Percentiles rank a stretch among this genome's conserved stretches.
These are phyloP conservation scores for Drosophila kokeensis DNA, from an alignment of 2,888 invertebrate species.

Conservation along the genomic window DNA sequence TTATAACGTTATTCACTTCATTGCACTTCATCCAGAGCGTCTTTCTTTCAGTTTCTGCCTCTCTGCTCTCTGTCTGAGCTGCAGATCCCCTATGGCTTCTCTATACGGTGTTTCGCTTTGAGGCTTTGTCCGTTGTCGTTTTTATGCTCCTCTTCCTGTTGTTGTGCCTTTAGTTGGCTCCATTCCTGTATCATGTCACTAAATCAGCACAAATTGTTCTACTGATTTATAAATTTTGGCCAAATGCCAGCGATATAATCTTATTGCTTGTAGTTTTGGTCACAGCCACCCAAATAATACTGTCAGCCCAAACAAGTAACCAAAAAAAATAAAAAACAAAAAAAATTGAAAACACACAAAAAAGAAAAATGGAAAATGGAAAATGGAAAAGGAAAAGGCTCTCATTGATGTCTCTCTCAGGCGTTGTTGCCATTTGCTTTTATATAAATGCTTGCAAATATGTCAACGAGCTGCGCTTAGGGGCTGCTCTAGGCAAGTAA, in stretches of 20 bases:
- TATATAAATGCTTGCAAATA: conserved; percentile 59
- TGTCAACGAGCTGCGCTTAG: conserved; percentile 47
- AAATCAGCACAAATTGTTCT: conserved; percentile 79
- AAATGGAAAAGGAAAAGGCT: neutral
- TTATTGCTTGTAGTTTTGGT: conserved; percentile 64
- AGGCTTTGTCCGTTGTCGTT: conserved; percentile 17
- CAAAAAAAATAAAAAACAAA: neutral
- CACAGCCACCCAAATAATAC: conserved; percentile 17
- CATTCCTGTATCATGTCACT: conserved; percentile 71
- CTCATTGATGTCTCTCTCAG: conserved; percentile 48
- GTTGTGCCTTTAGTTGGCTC: conserved; percentile 52
- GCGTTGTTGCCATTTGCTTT: conserved; percentile 36
- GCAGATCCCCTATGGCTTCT: conserved; percentile 11
- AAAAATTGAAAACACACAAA: neutral
- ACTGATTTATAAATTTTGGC: conserved; percentile 79
- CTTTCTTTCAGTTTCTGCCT: neutral
- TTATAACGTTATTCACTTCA: conserved; percentile 72
- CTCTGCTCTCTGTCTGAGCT: conserved; percentile 14
- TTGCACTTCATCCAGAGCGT: conserved; percentile 41
- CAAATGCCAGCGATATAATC: conserved; percentile 72
- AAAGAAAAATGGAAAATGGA: neutral
- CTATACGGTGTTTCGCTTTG: neutral
- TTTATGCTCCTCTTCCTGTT: conserved; percentile 29
- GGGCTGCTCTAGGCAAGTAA: conserved; percentile 20
- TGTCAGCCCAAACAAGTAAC: conserved; percentile 6